Conservation (phyloP, 35 echinoderm and acorn worm species). For the Amphiura filiformis region DNA sequence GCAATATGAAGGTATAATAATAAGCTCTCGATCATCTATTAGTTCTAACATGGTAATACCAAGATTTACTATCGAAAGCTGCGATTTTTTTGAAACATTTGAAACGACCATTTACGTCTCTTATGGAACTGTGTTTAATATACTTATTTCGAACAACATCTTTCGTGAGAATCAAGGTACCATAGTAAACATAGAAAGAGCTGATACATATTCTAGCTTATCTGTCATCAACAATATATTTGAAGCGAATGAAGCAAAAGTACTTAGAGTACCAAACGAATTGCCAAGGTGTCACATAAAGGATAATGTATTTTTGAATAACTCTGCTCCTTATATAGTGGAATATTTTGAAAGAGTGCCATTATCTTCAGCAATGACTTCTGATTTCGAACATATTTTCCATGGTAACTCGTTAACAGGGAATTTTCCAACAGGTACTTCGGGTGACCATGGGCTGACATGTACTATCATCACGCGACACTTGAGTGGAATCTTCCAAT, state of each 20-base stretch:
- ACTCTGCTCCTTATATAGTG: background rate
- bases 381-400: background rate
- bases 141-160: background rate
- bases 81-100: background rate
- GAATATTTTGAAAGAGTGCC: background rate
- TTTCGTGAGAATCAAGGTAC: background rate
- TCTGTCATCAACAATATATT: background rate
- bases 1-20: background rate
- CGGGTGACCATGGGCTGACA: background rate
- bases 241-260: background rate
- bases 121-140: background rate
- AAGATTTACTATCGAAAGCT: background rate
- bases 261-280: background rate
- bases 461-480: background rate
- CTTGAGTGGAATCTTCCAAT: background rate
- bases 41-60: background rate
- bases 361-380: background rate
- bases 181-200: background rate
- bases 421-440: background rate
- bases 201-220: background rate
- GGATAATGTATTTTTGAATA: background rate
- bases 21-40: background rate
- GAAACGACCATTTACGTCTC: background rate
- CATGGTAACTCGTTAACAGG: background rate
- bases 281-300: background rate